phyloP scores from a whole-genome alignment of 2,113 vertebrate genomes.

The Dasyurus viverrinus region DNA sequence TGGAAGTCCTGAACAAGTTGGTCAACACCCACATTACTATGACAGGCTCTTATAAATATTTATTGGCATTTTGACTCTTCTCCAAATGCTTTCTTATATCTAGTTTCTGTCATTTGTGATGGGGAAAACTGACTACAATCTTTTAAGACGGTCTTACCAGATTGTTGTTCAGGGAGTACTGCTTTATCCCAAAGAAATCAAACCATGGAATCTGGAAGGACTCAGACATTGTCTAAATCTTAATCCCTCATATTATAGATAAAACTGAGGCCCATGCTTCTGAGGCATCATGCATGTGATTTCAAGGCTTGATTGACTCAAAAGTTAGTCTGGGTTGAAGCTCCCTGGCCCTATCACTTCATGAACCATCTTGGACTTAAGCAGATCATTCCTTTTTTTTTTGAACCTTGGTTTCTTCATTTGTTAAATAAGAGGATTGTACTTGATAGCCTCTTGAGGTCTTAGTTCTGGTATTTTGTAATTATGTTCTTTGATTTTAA shows the following conservation, averaged over 20 bases:
- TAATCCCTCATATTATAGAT: neutral
- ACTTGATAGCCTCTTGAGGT: neutral
- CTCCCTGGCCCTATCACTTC: neutral
- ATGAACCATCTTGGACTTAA: neutral
- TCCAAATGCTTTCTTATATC: neutral
- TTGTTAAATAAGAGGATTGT: neutral
- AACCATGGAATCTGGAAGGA: neutral
- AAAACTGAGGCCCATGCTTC: neutral
- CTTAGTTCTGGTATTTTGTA: neutral
- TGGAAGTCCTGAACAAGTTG: neutral
- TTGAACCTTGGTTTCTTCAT: neutral
- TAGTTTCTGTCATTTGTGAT: neutral
- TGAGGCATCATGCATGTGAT: neutral
- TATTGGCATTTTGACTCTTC: neutral
- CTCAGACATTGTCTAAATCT: neutral
- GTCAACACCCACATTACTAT: neutral
- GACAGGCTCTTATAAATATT: neutral
- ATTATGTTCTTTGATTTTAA: neutral
- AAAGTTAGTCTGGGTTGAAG: neutral
- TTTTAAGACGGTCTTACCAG: neutral
- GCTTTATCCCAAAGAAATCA: neutral
- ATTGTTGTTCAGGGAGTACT: neutral
- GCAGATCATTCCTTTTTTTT: neutral
- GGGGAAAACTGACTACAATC: neutral
- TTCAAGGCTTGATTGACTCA: neutral